Evolutionary conservation across 2,797 vertebrate genomes (phyloP), one percentile per base, ranked within the genome.

Genomic region (Pangasius sanitwongsei): DNA sequence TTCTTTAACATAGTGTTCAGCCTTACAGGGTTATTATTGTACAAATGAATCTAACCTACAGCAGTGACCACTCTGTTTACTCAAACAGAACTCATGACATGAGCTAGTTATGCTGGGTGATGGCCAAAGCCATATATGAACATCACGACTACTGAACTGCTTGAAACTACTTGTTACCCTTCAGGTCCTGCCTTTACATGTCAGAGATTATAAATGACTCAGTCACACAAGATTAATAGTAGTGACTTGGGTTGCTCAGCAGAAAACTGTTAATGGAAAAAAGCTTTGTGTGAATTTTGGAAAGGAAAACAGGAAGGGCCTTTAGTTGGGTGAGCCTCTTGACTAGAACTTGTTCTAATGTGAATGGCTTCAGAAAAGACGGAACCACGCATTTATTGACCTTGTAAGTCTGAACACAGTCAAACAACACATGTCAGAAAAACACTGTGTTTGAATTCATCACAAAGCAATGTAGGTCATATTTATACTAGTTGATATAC

Each of bases 151-250:
- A 84, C 34, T 18, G 55, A 77, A 28, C 44, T 6, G 0, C 67
- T 89, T 89, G 83, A 86, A 90, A 91, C 87, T 90, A 87, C 91
- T 63, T 23, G 92, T 89, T 91, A 70, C 89, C 89, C 89, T 91
- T 86, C 53, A 25, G 50, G 55, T 92, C 92, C 94, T 92, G 92
- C 92, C 94, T 94, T 93, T 89, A 94, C 87, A 93, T 94, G 94
- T 93, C 93, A 94, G 75, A 87, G 91, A 93, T 95, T 93, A 94
- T 94, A 93, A 95, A 95, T 95, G 89, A 92, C 88, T 91, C 91
- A 92, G 91, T 92, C 92, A 89, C 87, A 92, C 87, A 88, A 90
- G 91, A 95, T 95, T 93, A 93, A 94, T 91, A 90, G 85, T 75
- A 88, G 92, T 92, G 89, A 91, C 88, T 89, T 75, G 86, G 48